These are phyloP conservation scores for Lochmaea capreae DNA, from an alignment of 2,888 invertebrate genomes.

Conservation along the genomic window DNA sequence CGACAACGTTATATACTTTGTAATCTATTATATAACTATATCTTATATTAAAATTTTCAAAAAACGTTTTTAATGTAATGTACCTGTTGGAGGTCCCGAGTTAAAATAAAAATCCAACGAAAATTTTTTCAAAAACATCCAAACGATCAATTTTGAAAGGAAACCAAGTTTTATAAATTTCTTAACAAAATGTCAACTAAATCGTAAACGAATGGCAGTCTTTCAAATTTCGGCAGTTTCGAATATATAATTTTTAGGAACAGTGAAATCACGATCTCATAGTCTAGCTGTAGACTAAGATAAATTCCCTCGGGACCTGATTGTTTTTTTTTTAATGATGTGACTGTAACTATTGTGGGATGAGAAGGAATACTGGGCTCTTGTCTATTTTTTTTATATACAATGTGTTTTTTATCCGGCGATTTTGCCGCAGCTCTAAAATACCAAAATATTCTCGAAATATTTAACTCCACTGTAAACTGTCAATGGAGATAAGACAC, in stretches of 20 bases:
- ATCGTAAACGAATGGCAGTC: conserved; percentile 65
- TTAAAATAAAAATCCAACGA: conserved; percentile 52
- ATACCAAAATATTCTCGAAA: conserved; percentile 43
- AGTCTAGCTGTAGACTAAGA: conserved; percentile 61
- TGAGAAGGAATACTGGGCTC: conserved; percentile 62
- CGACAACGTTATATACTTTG: conserved; percentile 62
- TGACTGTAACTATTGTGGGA: conserved; percentile 61
- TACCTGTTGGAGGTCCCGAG: conserved; percentile 62
- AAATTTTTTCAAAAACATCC: conserved; percentile 56
- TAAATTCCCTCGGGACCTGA: conserved; percentile 59
- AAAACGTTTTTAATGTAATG: conserved; percentile 60
- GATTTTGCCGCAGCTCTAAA: conserved; percentile 42
- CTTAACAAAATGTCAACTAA: conserved; percentile 54
- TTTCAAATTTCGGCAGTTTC: conserved; percentile 66
- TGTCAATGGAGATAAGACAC: conserved; percentile 42
- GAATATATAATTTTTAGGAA: conserved; percentile 64
- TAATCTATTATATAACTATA: conserved; percentile 59
- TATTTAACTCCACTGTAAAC: conserved; percentile 56
- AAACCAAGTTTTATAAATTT: conserved; percentile 53
- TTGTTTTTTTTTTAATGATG: conserved; percentile 43
- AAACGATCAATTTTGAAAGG: conserved; percentile 66
- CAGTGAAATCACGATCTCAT: conserved; percentile 64
- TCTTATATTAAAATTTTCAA: conserved; percentile 57
- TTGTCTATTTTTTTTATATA: conserved; percentile 53
- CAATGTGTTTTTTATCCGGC: conserved; percentile 50